A percentile compares a stretch with the other conserved stretches of the same genome.
Evolutionary conservation across 2,888 invertebrate genomes (phyloP).

Genomic region (Cataglyphis rosenhaueri): DNA sequence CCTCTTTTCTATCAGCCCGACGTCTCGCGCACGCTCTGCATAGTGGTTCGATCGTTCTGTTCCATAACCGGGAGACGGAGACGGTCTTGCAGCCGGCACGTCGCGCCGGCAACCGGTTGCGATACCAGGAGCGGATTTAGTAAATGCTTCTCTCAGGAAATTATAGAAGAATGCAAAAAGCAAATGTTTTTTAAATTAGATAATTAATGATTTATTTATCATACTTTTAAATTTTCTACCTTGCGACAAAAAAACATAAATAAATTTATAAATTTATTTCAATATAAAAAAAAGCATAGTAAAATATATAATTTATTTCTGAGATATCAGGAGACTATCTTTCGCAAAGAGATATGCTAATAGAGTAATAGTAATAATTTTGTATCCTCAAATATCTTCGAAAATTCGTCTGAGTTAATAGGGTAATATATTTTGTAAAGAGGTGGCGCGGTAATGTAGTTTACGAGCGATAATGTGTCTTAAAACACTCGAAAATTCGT

Average conservation of each 20-base stretch:
- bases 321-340: no score
- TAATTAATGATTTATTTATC: no score
- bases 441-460: no score
- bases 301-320: neutral
- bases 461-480: no score
- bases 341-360: no score
- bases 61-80: no score
- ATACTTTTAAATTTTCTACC: neutral
- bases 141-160: neutral
- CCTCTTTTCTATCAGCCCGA: neutral
- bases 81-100: no score
- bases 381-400: no score
- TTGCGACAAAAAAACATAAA: neutral
- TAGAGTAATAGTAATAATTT: no score
- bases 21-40: constrained; percentile 9
- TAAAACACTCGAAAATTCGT: no score
- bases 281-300: neutral
- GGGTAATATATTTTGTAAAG: no score
- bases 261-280: neutral
- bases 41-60: neutral
- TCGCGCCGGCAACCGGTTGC: neutral
- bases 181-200: neutral
- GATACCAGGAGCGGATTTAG: neutral
- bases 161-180: neutral
- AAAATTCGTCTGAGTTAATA: no score